A percentile compares a stretch with the other conserved stretches of the same genome.
phyloP scores from a whole-genome alignment of 1,140 invertebrate genomes.

The Caenorhabditis tropicalis region DNA sequence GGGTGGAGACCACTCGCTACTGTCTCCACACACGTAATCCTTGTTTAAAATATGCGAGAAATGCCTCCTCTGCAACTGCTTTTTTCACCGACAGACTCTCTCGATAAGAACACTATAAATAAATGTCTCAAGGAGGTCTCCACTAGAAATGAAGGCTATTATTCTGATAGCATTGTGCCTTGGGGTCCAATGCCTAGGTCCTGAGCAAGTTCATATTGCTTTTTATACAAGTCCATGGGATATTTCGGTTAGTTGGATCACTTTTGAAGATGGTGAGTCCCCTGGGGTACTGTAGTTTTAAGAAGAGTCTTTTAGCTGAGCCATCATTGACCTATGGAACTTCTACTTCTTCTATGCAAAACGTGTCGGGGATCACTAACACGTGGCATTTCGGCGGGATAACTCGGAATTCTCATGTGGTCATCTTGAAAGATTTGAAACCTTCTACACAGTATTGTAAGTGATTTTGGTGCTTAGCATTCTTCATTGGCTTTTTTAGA shows the following conservation, averaged over 20 bases:
- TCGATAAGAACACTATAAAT: not conserved
- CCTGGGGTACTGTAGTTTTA: not conserved
- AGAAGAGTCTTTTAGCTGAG: not conserved
- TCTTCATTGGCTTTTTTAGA: slow-evolving; percentile 44
- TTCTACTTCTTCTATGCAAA: not conserved
- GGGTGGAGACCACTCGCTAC: not conserved
- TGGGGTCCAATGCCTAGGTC: not conserved
- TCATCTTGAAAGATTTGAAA: slow-evolving; percentile 41
- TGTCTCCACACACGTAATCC: not conserved
- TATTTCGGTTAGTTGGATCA: slow-evolving; percentile 53
- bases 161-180: not conserved
- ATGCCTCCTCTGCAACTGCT: not conserved
- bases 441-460: slow-evolving; percentile 49
- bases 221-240: slow-evolving; percentile 28
- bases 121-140: no score
- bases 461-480: not conserved
- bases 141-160: not conserved
- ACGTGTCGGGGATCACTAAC: not conserved
- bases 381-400: slow-evolving; percentile 6
- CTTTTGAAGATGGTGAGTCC: slow-evolving; percentile 20
- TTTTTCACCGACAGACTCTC: slow-evolving; percentile 13
- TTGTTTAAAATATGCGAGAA: not conserved
- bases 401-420: slow-evolving; percentile 45
- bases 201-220: slow-evolving; percentile 52
- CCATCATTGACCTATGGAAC: not conserved